A percentile compares a stretch with the other conserved stretches of the same genome.
These are phyloP conservation scores for Glandiceps talaboti DNA, from an alignment of 53 echinoderm and acorn worm species.

Conservation along the genomic window DNA sequence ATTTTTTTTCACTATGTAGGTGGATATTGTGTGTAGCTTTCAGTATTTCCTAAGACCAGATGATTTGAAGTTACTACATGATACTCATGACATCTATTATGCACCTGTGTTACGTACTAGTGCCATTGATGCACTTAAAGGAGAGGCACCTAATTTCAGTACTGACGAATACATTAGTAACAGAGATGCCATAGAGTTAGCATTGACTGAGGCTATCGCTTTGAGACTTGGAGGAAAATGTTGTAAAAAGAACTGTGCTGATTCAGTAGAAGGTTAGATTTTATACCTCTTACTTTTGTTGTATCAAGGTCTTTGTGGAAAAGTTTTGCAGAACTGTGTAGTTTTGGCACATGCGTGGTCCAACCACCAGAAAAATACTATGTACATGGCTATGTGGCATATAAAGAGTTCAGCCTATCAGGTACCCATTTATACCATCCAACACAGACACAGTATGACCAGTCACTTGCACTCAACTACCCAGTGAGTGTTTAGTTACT, in stretches of 20 bases:
- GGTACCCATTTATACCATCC: too few species aligned
- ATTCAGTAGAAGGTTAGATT: constrained; percentile 38
- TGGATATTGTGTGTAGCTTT: constrained; percentile 34
- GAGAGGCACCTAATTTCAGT: constrained; percentile 24
- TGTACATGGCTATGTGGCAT: too few species aligned
- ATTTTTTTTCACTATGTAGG: constrained; percentile 14
- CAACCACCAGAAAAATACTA: too few species aligned
- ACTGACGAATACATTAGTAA: constrained; percentile 39
- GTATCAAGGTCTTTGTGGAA: too few species aligned
- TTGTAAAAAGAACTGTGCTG: constrained; percentile 32
- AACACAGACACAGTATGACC: too few species aligned
- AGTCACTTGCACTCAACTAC: too few species aligned
- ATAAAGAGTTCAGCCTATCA: too few species aligned
- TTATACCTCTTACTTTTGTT: too few species aligned
- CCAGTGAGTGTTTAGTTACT: too few species aligned
- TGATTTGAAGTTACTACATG: constrained; percentile 38
- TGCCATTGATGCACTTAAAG: constrained; percentile 59
- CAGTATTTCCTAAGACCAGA: constrained; percentile 60
- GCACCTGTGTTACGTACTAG: constrained; percentile 34
- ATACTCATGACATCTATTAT: constrained; percentile 49
- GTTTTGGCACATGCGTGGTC: too few species aligned
- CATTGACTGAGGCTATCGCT: constrained; percentile 38
- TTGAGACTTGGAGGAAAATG: constrained; percentile 51
- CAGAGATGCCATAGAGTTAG: constrained; percentile 27
- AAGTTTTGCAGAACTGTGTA: too few species aligned